Base-by-base conservation (phyloP, 2,888 invertebrate genomes). In the Tenthredo distinguenda region DNA sequence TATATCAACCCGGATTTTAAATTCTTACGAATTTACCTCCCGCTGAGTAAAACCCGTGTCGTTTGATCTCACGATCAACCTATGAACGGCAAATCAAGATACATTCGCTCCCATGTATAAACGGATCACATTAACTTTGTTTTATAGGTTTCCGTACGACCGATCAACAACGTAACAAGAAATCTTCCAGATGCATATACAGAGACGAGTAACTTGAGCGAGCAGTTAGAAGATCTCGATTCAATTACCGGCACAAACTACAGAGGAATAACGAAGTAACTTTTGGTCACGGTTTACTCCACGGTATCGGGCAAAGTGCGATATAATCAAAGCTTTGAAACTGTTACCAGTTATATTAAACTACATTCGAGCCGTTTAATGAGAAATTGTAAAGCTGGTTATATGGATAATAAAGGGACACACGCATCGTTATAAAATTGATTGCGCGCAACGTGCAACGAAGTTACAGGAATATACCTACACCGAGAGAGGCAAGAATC, bases 221-320 rank as follows among this genome's bases (percentile, higher is more conserved):
- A 26, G 77, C 47, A 21, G 50, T 47, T 55, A 87, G 81, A 87
- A 87, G 89, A 90, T 90, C 90, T 87, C 87, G 89, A 89, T 91
- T 91, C 91, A 90, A 91, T 90, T 91, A 91, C 88, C 89, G 87
- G 86, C 84, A 85, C 84, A 89, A 89, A 87, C 89, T 88, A 26
- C 26, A 26, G 85, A 85, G 87, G 87, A 89, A 86, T 89, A 87
- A 90, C 91, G 90, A 90, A 89, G 87, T 88, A 90, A 88, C 88
- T 9, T 21, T 43, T 43, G 40, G 26, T 74, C 21, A 26, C 40
- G 74, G 43, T 74, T 12, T 15, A 34, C 68, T 43, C 40, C 12
- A 31, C 34, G 6, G 18, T 1, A 37, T 90, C 90, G 88, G 87
- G 90, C 90, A 18, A 34, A 68, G 34, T 34, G 34, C 68, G 68